These are phyloP conservation scores for Drosophila silvestris DNA, from an alignment of 2,888 invertebrate genomes.

Conservation along the genomic window DNA sequence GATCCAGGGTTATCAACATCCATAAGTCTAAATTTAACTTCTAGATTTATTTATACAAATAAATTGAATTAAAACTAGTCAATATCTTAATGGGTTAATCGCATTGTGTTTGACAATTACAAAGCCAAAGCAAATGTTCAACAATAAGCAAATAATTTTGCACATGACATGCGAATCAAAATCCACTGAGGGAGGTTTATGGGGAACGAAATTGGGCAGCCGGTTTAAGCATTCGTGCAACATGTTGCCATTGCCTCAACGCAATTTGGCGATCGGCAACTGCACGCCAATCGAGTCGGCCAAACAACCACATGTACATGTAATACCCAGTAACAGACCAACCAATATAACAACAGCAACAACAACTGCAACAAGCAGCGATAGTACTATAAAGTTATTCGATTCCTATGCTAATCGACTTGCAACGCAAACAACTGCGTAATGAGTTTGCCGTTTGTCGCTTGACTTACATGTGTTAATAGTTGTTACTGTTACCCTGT, in stretches of 20 bases:
- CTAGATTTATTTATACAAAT: background rate
- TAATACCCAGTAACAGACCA: background rate
- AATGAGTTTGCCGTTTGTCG: constrained; percentile 66
- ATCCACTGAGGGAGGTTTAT: background rate
- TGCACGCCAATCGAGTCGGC: constrained; percentile 16
- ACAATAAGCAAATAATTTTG: constrained; percentile 68
- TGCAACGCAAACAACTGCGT: constrained; percentile 60
- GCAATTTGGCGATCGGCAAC: constrained; percentile 45
- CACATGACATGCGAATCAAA: constrained; percentile 71
- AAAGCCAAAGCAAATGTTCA: constrained; percentile 50
- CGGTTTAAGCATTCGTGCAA: constrained; percentile 44
- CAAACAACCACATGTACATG: constrained; percentile 13
- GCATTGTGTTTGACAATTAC: constrained; percentile 38
- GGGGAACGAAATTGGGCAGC: constrained; percentile 23
- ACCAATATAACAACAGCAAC: constrained; percentile 2
- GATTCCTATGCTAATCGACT: constrained; percentile 76
- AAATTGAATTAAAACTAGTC: constrained; percentile 10
- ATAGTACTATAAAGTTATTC: constrained; percentile 41
- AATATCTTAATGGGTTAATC: constrained; percentile 52
- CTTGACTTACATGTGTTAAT: constrained; percentile 71
- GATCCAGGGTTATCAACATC: background rate
- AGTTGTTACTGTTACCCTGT: constrained; percentile 27
- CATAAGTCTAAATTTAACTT: background rate
- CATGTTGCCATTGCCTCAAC: constrained; percentile 48
- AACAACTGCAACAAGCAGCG: constrained; percentile 14